Conservation (phyloP, 2,113 vertebrate genomes). For the Scytalopus superciliaris region DNA sequence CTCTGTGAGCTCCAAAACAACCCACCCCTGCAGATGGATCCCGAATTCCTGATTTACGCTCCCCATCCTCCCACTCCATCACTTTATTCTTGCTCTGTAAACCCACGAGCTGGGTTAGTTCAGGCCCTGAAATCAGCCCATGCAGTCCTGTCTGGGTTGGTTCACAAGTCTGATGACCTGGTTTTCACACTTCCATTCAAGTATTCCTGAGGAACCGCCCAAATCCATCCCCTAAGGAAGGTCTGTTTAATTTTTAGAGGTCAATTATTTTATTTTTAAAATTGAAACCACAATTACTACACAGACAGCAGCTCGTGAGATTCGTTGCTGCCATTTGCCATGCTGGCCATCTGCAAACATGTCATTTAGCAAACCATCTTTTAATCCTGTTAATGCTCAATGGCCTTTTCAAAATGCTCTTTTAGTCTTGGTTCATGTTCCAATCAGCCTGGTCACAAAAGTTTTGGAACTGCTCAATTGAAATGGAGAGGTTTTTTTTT, state of each 20-base stretch:
- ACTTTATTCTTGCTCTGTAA: neutral
- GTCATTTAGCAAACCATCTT: neutral
- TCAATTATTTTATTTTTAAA: neutral
- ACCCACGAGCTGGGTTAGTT: neutral
- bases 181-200: neutral
- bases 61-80: neutral
- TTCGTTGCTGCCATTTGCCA: neutral
- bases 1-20: fast-evolving
- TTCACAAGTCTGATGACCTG: neutral
- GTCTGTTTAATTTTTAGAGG: neutral
- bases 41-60: neutral
- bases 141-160: fast-evolving
- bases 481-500: neutral
- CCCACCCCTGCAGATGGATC: neutral
- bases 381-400: neutral
- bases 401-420: neutral
- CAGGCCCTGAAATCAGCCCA: neutral
- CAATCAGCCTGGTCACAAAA: neutral
- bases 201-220: neutral
- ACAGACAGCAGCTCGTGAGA: neutral
- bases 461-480: neutral
- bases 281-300: neutral
- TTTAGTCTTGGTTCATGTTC: neutral
- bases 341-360: neutral
- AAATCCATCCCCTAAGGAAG: neutral